Conservation (phyloP, 2,888 invertebrate species). For the Pomacea canaliculata region DNA sequence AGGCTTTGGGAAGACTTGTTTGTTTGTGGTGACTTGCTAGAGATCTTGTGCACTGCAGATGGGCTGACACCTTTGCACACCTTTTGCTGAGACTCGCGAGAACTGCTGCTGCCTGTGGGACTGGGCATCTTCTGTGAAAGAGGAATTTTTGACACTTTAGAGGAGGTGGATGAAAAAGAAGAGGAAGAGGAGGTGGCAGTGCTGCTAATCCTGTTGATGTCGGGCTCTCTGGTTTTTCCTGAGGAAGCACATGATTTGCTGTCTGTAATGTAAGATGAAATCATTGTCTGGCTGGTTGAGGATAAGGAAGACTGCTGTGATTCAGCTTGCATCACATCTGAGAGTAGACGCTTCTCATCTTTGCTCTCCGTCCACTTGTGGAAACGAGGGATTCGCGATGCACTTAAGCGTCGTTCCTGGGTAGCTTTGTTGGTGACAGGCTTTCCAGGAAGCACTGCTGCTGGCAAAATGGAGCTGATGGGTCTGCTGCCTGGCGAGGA, state of each 20-base stretch:
- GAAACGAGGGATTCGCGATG: conserved; percentile 20
- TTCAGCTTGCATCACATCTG: background rate
- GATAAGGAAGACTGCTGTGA: conserved; percentile 15
- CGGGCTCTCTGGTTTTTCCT: background rate
- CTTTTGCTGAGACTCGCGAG: conserved; percentile 12
- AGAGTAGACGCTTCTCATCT: conserved; percentile 6
- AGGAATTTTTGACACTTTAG: conserved; percentile 28
- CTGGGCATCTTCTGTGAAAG: conserved; percentile 34
- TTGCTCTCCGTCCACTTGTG: conserved; percentile 19
- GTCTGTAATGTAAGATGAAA: conserved; percentile 16
- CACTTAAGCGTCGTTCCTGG: conserved; percentile 20
- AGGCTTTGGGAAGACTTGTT: conserved; percentile 25
- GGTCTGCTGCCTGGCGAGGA: background rate
- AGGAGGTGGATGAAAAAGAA: background rate
- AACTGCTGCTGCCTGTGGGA: conserved; percentile 18
- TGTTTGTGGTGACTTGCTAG: conserved; percentile 30
- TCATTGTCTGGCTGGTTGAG: background rate
- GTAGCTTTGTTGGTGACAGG: background rate
- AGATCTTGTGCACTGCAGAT: conserved; percentile 29
- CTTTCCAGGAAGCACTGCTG: background rate
- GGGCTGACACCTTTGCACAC: conserved; percentile 26
- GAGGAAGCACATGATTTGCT: background rate
- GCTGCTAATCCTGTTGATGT: background rate
- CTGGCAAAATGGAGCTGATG: background rate
- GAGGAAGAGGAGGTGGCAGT: conserved; percentile 23